Evolutionary conservation across 2,797 vertebrate genomes (phyloP).

Genomic region (Oophaga sylvatica): DNA sequence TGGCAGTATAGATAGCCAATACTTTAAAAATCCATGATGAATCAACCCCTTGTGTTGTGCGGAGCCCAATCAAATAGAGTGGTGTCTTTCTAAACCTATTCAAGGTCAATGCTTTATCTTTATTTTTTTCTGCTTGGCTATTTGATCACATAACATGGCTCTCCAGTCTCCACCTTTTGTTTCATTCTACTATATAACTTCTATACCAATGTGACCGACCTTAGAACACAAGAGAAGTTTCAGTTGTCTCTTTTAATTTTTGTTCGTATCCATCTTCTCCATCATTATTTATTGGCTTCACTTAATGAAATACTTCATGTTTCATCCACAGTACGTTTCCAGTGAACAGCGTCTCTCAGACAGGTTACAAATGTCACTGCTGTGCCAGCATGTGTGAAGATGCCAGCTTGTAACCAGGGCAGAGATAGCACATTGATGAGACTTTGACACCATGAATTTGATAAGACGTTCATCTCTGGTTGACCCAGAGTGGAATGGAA

Average conservation of each 20-base stretch:
- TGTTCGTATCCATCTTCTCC: not conserved
- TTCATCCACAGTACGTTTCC: not conserved
- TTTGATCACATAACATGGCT: not conserved
- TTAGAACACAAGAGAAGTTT: not conserved
- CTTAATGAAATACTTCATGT: slow-evolving; percentile 30
- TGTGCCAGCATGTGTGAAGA: slow-evolving; percentile 13
- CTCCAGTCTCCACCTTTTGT: not conserved
- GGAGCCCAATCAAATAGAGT: not conserved
- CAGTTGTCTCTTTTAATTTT: slow-evolving; percentile 18
- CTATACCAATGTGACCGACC: not conserved
- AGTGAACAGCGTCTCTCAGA: not conserved
- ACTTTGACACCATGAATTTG: not conserved
- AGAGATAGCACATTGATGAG: slow-evolving; percentile 27
- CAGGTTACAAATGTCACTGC: slow-evolving; percentile 30
- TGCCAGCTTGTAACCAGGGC: slow-evolving; percentile 34
- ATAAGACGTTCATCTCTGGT: not conserved
- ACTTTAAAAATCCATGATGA: not conserved
- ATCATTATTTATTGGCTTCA: slow-evolving; percentile 30
- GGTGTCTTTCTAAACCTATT: not conserved
- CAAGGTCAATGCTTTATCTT: not conserved
- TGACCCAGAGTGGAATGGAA: not conserved
- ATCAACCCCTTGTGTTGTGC: not conserved
- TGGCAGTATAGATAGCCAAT: not conserved
- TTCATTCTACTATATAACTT: not conserved
- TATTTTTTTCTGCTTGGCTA: too few relatives aligned